Evolutionary conservation across 2,797 vertebrate genomes (phyloP).

Genomic region (Tenualosa thibaudeaui): DNA sequence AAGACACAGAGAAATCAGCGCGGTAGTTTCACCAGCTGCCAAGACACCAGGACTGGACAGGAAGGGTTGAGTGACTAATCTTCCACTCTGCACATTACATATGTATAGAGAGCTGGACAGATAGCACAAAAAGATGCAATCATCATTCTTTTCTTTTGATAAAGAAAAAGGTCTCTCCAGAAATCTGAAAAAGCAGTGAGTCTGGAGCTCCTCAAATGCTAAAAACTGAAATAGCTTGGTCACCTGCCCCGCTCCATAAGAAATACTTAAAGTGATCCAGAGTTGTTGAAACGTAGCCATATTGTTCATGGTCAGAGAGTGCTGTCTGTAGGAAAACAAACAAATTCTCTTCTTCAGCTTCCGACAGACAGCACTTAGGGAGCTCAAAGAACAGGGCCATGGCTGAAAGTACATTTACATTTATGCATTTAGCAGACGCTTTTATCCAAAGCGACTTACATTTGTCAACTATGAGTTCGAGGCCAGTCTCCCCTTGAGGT

Average conservation of each 20-base stretch:
- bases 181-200: neutral
- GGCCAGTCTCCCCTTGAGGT: too few relatives aligned
- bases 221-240: neutral
- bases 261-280: too few relatives aligned
- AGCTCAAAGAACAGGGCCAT: too few relatives aligned
- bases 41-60: neutral
- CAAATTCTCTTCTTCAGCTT: too few relatives aligned
- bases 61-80: neutral
- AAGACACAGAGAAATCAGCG: neutral
- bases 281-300: too few relatives aligned
- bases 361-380: too few relatives aligned
- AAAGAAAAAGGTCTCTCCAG: neutral
- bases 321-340: too few relatives aligned
- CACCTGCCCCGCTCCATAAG: neutral
- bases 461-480: too few relatives aligned
- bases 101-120: neutral
- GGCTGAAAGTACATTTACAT: too few relatives aligned
- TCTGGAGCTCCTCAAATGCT: neutral
- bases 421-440: too few relatives aligned
- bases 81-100: neutral
- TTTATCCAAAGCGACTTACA: too few relatives aligned
- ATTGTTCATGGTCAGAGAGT: too few relatives aligned
- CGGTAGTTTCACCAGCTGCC: neutral
- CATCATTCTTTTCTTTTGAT: neutral
- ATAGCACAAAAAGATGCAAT: neutral